Conservation (phyloP, 30 jellyfish, hydroid and myxozoan genomes). For the Catostylus mosaicus region DNA sequence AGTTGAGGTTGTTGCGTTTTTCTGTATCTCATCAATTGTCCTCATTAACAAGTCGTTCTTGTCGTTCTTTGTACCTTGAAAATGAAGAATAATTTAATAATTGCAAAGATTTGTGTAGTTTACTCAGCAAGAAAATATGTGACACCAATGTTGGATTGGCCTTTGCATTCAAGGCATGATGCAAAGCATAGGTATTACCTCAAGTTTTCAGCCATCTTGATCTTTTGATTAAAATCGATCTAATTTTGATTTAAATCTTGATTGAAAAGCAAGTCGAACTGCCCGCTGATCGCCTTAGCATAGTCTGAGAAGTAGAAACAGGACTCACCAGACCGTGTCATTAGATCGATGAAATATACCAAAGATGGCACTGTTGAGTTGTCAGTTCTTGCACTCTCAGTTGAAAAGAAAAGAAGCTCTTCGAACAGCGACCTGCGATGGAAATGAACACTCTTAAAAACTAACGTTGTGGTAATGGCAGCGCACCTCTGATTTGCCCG, state of each 20-base stretch:
- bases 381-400: neutral
- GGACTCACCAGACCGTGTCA: conserved; percentile 4
- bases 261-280: too few species aligned
- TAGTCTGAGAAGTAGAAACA: neutral
- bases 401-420: conserved; percentile 11
- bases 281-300: too few species aligned
- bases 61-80: neutral
- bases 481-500: too few species aligned
- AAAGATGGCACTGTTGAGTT: neutral
- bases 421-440: conserved; percentile 12
- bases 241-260: too few species aligned
- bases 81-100: neutral
- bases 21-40: conserved; percentile 4
- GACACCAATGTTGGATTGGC: too few species aligned
- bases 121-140: too few species aligned
- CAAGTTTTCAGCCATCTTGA: too few species aligned
- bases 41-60: neutral
- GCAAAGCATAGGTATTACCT: too few species aligned
- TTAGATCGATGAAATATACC: neutral
- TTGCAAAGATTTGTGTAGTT: too few species aligned
- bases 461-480: too few species aligned
- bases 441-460: neutral
- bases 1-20: neutral
- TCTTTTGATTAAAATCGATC: too few species aligned
- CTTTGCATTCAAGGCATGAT: too few species aligned